Evolutionary conservation across 2,113 vertebrate genomes (phyloP), one percentile per base, ranked within the genome.

Genomic region (Anhinga rufa): DNA sequence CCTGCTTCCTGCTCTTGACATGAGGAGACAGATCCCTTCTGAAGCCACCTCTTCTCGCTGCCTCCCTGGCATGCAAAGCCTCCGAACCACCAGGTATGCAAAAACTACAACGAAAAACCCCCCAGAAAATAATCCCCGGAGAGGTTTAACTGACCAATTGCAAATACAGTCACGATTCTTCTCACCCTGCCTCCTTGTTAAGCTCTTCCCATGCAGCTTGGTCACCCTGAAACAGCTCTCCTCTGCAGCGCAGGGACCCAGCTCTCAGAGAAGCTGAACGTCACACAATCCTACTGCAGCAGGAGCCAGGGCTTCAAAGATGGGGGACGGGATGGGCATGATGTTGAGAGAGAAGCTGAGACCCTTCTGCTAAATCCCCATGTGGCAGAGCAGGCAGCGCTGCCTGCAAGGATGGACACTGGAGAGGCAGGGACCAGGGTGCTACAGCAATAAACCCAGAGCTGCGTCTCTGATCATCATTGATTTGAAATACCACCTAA

Each of bases 401-500:
- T 25, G 57, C 85, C 83, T 42, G 52, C 52, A 44, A 46, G 46
- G 80, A 38, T 11, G 51, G 64, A 62, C n/a, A 16, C 2, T 0
- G 22, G 32, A 81, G 64, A 64, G 60, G 57, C 34, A 64, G 52
- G 25, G 32, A 42, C 4, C 8, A 22, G n/a, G 32, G 26, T 51
- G 74, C 51, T 52, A n/a, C 24, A 57, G 79, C 46, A 70, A 42
- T 12, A 82, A 85, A 40, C 54, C 17, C 80, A 86, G 42, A 60
- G 34, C 46, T 6, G 18, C 2, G 1, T 28, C 70, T 82, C 3
- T 0, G 6, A 49, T 15, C 0, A 0, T 9, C 6, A 14, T 12
- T 2, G 3, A 61, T 60, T 66, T 68, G 64, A 79, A 93, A 74
- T 44, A 46, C 3, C 42, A 85, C 57, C 66, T 84, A 69, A 84